Conservation (phyloP, 2,797 vertebrate genomes). For the Chrosomus eos region DNA sequence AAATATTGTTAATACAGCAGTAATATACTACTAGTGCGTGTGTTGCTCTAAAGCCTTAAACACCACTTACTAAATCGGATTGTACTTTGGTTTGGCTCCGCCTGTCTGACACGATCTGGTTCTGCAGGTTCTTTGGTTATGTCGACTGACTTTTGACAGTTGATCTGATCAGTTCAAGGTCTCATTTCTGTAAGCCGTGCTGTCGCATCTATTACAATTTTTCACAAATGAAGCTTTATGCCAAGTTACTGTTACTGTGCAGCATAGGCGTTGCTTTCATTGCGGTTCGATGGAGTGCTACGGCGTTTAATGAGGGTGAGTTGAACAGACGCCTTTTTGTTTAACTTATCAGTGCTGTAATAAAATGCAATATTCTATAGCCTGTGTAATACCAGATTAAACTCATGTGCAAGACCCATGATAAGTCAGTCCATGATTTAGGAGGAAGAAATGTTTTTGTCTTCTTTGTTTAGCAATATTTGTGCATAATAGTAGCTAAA, state of each 20-base stretch:
- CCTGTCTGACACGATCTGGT: constrained; percentile 5
- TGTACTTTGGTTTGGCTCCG: constrained; percentile 18
- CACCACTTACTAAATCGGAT: not conserved
- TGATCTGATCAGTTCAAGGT: not conserved
- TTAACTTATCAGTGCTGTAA: not conserved
- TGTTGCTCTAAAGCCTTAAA: not conserved
- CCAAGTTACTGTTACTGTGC: constrained; percentile 45
- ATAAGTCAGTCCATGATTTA: not conserved
- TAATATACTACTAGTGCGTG: no score
- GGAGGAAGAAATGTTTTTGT: not conserved
- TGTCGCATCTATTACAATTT: no score
- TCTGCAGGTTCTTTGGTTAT: not conserved
- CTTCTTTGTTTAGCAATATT: not conserved
- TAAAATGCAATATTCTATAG: not conserved
- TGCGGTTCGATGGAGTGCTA: constrained; percentile 42
- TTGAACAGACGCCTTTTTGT: not conserved
- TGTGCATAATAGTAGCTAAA: not conserved
- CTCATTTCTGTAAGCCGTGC: not conserved
- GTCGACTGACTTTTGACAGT: not conserved
- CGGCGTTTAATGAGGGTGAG: constrained; percentile 53
- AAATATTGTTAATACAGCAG: not conserved
- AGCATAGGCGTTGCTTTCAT: constrained; percentile 45
- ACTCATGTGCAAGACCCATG: not conserved
- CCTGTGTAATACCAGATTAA: not conserved
- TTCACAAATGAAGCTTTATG: constrained; percentile 39